Evolutionary conservation across 2,797 vertebrate species (phyloP).

Genomic region (Chromobotia macracanthus): DNA sequence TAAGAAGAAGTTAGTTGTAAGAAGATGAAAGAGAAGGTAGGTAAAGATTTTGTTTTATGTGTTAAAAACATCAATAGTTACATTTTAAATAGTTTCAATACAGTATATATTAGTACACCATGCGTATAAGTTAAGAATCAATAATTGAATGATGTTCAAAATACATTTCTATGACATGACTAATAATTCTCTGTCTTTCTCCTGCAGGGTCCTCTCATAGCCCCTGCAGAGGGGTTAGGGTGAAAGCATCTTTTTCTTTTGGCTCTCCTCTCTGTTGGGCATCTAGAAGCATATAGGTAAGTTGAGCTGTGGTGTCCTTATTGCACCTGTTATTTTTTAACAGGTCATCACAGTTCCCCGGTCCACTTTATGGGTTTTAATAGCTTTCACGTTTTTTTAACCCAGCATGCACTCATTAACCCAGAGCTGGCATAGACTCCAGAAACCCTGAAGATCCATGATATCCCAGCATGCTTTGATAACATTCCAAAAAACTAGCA

Average conservation of each 20-base stretch:
- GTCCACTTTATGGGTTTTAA: not conserved
- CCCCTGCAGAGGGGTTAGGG: constrained; percentile 71
- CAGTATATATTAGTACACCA: not conserved
- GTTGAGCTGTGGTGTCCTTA: constrained; percentile 63
- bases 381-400: not conserved
- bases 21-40: no score
- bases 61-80: no score
- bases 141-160: not conserved
- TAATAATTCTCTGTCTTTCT: not conserved
- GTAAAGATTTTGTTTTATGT: no score
- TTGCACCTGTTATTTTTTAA: not conserved
- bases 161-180: not conserved
- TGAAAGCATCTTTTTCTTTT: constrained; percentile 75
- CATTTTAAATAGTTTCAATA: no score
- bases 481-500: not conserved
- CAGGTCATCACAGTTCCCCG: not conserved
- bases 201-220: constrained; percentile 86
- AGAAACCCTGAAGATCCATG: not conserved
- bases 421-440: not conserved
- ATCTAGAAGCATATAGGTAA: constrained; percentile 90
- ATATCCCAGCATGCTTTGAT: not conserved
- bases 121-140: not conserved
- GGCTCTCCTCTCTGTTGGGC: constrained; percentile 89
- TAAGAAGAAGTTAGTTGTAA: no score
- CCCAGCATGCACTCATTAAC: no score